Evolutionary conservation across 2,797 vertebrate species (phyloP), one percentile per base, ranked within the genome.

Genomic region (Ceryle rudis): DNA sequence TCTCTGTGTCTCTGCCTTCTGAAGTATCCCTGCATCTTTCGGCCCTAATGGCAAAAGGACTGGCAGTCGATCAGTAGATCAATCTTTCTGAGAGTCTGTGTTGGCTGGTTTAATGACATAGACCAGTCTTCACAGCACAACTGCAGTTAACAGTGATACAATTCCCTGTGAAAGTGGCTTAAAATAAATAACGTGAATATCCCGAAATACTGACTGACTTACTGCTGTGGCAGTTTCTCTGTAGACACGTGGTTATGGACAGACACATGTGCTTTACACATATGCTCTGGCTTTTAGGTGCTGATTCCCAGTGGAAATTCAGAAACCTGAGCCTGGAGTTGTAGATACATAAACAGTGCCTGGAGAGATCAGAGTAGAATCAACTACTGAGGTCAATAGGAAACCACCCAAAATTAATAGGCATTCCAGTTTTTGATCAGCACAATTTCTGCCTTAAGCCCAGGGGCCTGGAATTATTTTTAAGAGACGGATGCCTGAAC

Each of bases 361-460:
- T 71, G 37, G 17, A 65, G 57, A 83, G 49, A 74, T 87, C 69
- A 81, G 52, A 81, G 47, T 39, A 82, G 52, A 44, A 73, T 85
- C 77, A 79, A 21, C 81, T 64, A 78, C 57, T 0, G 11, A 80
- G 64, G 71, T 87, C 74, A 73, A 74, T 75, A 58, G 74, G 71
- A 89, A 92, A 51, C 55, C 33, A 60, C 60, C 42, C 11, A 20
- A 84, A 84, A 73, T 85, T 86, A 95, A 86, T 72, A 73, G 41
- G 42, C 35, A 66, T 82, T 31, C 42, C 4, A 8, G 81, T 93
- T 95, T 81, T 70, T 77, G 20, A 80, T 87, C 71, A 85, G 87
- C 86, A 66, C 33, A 77, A 60, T 89, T 93, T 91, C 65, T 85
- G 44, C 67, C 65, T 93, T 79, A 64, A 91, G 75, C 67, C 31